Evolutionary conservation across 2,888 invertebrate genomes (phyloP).

Genomic region (Phortica magna): DNA sequence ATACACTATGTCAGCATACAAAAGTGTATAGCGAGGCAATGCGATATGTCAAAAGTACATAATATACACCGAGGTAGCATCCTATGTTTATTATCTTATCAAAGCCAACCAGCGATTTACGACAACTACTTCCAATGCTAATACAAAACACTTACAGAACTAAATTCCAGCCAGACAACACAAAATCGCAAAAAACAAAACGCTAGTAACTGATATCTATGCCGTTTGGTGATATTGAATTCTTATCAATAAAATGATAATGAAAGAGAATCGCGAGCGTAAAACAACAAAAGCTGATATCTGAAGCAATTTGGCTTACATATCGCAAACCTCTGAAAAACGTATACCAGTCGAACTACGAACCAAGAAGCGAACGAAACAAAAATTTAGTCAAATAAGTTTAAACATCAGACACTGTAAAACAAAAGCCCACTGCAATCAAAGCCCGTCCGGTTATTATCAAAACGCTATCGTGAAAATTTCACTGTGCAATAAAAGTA

Average conservation of each 20-base stretch:
- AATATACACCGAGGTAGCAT: no score
- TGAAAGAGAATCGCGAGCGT: neutral
- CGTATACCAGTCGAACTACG: constrained; percentile 26
- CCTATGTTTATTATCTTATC: no score
- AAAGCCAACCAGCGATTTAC: no score
- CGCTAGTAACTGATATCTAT: neutral
- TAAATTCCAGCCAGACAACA: neutral
- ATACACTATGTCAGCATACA: no score
- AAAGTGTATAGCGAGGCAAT: no score
- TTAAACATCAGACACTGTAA: neutral
- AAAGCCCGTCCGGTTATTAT: neutral
- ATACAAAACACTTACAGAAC: no score
- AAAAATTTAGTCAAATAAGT: neutral
- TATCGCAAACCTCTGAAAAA: neutral
- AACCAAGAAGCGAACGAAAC: constrained; percentile 18
- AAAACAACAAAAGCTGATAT: neutral
- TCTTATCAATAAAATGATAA: constrained; percentile 26
- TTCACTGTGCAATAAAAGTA: neutral
- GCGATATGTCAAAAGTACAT: no score
- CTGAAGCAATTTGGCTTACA: neutral
- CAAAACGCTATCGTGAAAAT: neutral
- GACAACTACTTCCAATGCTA: no score
- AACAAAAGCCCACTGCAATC: neutral
- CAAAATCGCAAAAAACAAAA: neutral
- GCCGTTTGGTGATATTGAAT: constrained; percentile 26